These are phyloP conservation scores for Liasis olivaceus DNA, from an alignment of 2,797 vertebrate genomes.

Conservation along the genomic window DNA sequence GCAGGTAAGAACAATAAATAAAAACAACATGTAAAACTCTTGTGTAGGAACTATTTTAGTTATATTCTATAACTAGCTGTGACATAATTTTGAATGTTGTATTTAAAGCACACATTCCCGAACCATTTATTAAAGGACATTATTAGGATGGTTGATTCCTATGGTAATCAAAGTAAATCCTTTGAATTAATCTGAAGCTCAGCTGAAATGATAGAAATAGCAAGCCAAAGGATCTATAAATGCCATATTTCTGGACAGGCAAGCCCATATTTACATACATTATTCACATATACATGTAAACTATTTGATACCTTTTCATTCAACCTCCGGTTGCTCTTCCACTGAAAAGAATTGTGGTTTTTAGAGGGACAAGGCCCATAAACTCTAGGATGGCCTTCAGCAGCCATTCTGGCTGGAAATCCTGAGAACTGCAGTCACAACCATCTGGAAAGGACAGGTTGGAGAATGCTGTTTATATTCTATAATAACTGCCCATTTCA, in stretches of 20 bases:
- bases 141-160: neutral
- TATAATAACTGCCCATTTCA: neutral
- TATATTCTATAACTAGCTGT: neutral
- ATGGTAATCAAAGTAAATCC: neutral
- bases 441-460: neutral
- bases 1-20: conserved; percentile 76
- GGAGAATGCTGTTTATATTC: neutral
- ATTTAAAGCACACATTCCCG: neutral
- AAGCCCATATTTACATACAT: neutral
- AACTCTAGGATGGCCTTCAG: neutral
- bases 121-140: neutral
- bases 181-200: neutral
- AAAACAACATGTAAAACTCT: neutral
- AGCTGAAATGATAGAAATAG: neutral
- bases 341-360: neutral
- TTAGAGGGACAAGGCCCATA: neutral
- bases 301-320: neutral
- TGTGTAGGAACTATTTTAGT: neutral
- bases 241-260: neutral
- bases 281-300: neutral
- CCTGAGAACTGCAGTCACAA: neutral
- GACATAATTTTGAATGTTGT: neutral
- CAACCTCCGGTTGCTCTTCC: neutral
- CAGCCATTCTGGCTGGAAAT: neutral
- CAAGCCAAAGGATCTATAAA: neutral